These are phyloP conservation scores for Spondyliosoma cantharus DNA, from an alignment of 2,797 vertebrate species.

Conservation along the genomic window DNA sequence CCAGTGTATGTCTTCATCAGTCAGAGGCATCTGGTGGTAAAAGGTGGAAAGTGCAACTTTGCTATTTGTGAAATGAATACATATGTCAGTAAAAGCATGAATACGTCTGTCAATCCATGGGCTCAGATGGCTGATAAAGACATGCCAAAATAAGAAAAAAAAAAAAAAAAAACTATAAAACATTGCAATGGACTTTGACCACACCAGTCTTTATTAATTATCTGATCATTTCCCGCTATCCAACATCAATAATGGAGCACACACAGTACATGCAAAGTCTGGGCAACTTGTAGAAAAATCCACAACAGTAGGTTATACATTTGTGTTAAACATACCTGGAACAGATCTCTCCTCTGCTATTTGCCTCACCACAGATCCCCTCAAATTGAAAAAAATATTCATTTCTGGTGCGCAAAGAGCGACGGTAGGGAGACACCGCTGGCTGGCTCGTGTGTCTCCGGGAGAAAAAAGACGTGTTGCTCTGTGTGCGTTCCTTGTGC, in stretches of 20 bases:
- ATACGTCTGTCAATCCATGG: not conserved
- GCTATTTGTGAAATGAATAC: not conserved
- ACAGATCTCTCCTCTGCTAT: slow-evolving; percentile 70
- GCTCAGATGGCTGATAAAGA: not conserved
- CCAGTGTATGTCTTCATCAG: slow-evolving; percentile 6
- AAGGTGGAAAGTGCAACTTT: slow-evolving; percentile 41
- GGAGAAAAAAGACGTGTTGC: slow-evolving; percentile 51
- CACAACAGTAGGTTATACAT: slow-evolving; percentile 5
- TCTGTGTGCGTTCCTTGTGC: slow-evolving; percentile 60
- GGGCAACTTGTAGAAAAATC: slow-evolving; percentile 41
- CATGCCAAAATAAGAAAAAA: not conserved
- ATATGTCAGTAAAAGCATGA: not conserved
- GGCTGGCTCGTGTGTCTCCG: slow-evolving; percentile 45
- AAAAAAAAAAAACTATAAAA: not conserved
- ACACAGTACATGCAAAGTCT: slow-evolving; percentile 51
- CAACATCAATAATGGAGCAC: slow-evolving; percentile 11
- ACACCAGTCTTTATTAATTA: slow-evolving; percentile 34
- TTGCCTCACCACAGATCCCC: slow-evolving; percentile 69
- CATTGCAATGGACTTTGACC: slow-evolving; percentile 13
- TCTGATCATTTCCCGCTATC: not conserved
- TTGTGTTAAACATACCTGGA: slow-evolving; percentile 70
- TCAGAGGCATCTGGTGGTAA: slow-evolving; percentile 48
- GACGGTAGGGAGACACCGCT: slow-evolving; percentile 46
- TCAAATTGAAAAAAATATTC: slow-evolving; percentile 79
- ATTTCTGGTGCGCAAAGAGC: slow-evolving; percentile 67